phyloP scores from a whole-genome alignment of 2,888 invertebrate species.

The Doris montereyensis region DNA sequence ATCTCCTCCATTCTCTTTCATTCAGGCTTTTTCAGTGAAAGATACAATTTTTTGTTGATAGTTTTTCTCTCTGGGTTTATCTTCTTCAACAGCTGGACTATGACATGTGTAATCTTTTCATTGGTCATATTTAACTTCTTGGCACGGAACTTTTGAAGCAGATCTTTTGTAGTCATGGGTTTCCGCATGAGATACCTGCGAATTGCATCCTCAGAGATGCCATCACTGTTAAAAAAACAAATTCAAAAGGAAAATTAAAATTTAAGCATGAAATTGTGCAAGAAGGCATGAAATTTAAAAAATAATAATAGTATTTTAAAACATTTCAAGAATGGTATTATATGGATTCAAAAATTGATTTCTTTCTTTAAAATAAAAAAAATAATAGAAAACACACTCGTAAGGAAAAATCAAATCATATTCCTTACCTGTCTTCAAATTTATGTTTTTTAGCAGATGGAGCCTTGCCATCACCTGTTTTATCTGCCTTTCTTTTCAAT shows the following conservation, averaged over 20 bases:
- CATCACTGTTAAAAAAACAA: constrained; percentile 55
- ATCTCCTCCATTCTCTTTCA: too few species aligned
- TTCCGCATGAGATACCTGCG: constrained; percentile 94
- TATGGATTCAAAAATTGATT: too few species aligned
- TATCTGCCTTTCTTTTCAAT: constrained; percentile 61
- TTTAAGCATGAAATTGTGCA: too few species aligned
- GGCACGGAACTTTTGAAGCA: constrained; percentile 94
- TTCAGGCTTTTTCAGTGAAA: constrained; percentile 77
- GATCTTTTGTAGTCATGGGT: constrained; percentile 97
- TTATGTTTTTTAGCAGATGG: constrained; percentile 56
- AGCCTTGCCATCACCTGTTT: constrained; percentile 58
- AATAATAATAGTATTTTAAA: too few species aligned
- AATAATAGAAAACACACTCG: too few species aligned
- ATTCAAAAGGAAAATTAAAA: background rate
- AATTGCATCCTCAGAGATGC: constrained; percentile 93
- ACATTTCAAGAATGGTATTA: too few species aligned
- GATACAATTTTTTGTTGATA: constrained; percentile 94
- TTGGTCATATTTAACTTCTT: constrained; percentile 92
- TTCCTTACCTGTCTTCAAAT: constrained; percentile 50
- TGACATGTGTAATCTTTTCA: constrained; percentile 91
- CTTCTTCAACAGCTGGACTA: constrained; percentile 94
- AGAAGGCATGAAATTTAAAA: too few species aligned
- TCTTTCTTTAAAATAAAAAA: too few species aligned
- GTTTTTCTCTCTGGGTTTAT: constrained; percentile 94
- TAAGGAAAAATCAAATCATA: background rate